These are phyloP conservation scores for Ptilodon capucinus DNA, from an alignment of 2,888 invertebrate genomes.

Conservation along the genomic window DNA sequence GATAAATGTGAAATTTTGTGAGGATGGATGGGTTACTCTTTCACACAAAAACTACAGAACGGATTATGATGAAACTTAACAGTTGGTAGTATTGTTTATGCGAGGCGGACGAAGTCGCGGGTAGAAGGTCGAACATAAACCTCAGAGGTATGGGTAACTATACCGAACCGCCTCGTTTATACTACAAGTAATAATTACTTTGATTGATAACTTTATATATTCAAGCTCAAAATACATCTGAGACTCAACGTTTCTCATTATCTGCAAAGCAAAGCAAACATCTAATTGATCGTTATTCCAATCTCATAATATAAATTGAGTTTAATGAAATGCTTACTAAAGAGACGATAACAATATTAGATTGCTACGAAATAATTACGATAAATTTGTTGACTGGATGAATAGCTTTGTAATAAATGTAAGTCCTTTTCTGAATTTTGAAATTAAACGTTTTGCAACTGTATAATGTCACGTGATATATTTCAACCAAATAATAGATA, in stretches of 20 bases:
- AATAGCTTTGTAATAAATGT: conserved; percentile 23
- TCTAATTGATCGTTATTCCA: conserved; percentile 29
- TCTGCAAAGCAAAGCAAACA: conserved; percentile 18
- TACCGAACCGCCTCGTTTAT: conserved; percentile 9
- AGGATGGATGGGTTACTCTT: too few species aligned
- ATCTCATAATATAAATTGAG: conserved; percentile 25
- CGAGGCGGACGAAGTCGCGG: too few species aligned
- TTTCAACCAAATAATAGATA: too few species aligned
- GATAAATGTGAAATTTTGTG: too few species aligned
- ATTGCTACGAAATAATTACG: conserved; percentile 24
- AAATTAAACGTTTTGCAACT: too few species aligned
- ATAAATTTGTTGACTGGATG: conserved; percentile 16
- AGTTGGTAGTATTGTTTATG: too few species aligned
- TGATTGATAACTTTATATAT: conserved; percentile 23
- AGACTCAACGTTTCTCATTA: conserved; percentile 16
- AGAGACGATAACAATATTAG: conserved; percentile 14
- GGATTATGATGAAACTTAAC: too few species aligned
- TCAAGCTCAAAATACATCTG: conserved; percentile 7
- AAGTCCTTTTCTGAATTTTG: conserved; percentile 11
- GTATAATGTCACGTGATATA: too few species aligned
- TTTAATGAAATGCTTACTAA: conserved; percentile 24
- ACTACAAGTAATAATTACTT: conserved; percentile 16
- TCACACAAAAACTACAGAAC: too few species aligned
- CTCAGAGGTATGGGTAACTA: conserved; percentile 13
- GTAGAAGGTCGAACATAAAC: conserved; percentile 32